A percentile compares a stretch with the other conserved stretches of the same genome.
phyloP scores from a whole-genome alignment of 2,113 vertebrate genomes.

The Menidia beryllina region DNA sequence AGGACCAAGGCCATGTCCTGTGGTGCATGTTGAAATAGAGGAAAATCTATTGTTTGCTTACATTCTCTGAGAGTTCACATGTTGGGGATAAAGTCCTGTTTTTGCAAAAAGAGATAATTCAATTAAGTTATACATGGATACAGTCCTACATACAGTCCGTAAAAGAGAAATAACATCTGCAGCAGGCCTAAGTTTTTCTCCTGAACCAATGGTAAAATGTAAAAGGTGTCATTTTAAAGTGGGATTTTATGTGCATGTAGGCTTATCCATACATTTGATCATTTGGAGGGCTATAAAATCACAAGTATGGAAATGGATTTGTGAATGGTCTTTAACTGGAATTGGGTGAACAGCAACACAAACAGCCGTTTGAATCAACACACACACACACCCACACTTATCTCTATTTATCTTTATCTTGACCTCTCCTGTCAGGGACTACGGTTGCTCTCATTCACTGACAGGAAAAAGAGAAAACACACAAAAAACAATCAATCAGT shows the following conservation, averaged over 20 bases:
- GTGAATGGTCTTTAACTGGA: not conserved
- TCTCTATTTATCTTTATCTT: constrained; percentile 55
- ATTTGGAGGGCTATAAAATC: not conserved
- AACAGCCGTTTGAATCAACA: constrained; percentile 20
- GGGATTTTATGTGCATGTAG: not conserved
- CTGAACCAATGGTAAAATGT: not conserved
- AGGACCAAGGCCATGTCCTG: constrained; percentile 66
- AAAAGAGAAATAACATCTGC: not conserved
- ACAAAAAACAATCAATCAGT: constrained; percentile 65
- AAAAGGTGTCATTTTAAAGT: not conserved
- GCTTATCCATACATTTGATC: not conserved
- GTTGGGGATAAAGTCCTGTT: constrained; percentile 54
- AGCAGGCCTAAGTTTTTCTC: not conserved
- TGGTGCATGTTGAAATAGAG: constrained; percentile 50
- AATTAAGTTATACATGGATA: not conserved
- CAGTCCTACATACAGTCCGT: not conserved
- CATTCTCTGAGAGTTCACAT: constrained; percentile 50
- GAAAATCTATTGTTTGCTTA: constrained; percentile 61
- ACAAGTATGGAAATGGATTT: constrained; percentile 4
- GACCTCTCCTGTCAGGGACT: constrained; percentile 39
- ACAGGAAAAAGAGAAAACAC: constrained; percentile 31
- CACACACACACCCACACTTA: constrained; percentile 20
- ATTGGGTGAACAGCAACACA: not conserved
- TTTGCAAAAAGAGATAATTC: constrained; percentile 24
- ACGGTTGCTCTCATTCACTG: constrained; percentile 54